Evolutionary conservation across 2,888 invertebrate genomes (phyloP).

Genomic region (Galerucella pusilla): DNA sequence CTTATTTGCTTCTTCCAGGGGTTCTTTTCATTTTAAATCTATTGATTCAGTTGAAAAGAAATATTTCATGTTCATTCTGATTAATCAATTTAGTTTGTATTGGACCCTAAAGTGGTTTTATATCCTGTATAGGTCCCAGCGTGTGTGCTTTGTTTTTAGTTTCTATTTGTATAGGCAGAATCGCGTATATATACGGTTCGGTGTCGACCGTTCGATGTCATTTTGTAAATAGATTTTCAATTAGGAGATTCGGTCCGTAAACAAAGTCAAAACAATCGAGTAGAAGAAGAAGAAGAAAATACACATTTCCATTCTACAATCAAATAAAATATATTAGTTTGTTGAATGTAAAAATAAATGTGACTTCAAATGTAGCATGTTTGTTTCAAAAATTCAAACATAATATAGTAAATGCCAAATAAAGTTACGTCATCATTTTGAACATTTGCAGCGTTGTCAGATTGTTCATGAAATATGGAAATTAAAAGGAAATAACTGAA

Average conservation of each 20-base stretch:
- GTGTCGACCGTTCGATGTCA: background rate
- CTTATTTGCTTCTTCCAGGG: background rate
- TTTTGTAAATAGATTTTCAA: background rate
- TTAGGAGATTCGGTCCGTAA: background rate
- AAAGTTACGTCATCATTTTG: too few species aligned
- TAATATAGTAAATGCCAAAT: too few species aligned
- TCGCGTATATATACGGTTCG: background rate
- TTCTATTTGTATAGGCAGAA: constrained; percentile 31
- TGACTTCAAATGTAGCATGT: too few species aligned
- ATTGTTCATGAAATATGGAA: too few species aligned
- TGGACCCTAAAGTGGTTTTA: constrained; percentile 36
- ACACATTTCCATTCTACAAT: too few species aligned
- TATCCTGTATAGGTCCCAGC: constrained; percentile 34
- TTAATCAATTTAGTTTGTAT: constrained; percentile 51
- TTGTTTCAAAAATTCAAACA: too few species aligned
- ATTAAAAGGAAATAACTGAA: too few species aligned
- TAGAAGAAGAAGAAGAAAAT: too few species aligned
- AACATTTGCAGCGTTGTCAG: too few species aligned
- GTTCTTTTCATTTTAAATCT: background rate
- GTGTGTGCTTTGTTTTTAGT: constrained; percentile 38
- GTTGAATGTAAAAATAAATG: too few species aligned
- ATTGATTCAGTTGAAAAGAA: constrained; percentile 33
- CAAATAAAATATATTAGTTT: too few species aligned
- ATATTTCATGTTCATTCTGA: constrained; percentile 53
- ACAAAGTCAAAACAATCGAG: too few species aligned